Evolutionary conservation across 1,140 invertebrate genomes (phyloP).

Genomic region (Conopomorpha cramerella): DNA sequence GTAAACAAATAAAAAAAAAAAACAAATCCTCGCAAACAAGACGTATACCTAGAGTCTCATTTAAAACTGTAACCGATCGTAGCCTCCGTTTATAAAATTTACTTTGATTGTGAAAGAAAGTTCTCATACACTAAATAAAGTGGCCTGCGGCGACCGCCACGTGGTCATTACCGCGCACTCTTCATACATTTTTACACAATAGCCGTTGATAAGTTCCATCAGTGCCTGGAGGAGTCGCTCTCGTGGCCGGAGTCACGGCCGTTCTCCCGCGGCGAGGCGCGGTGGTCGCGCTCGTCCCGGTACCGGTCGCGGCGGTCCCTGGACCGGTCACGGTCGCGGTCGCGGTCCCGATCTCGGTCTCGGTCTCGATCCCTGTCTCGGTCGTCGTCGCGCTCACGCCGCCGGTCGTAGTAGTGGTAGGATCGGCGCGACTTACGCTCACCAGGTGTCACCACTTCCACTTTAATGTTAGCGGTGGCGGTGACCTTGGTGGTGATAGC

Average conservation of each 20-base stretch:
- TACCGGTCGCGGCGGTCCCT: constrained; percentile 22
- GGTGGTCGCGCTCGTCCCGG: constrained; percentile 43
- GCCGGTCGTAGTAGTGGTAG: constrained; percentile 50
- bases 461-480: constrained; percentile 93
- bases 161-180: background rate
- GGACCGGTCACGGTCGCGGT: constrained; percentile 27
- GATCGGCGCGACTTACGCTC: constrained; percentile 51
- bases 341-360: constrained; percentile 33
- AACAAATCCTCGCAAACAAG: background rate
- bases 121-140: too few relatives aligned
- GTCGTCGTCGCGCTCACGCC: constrained; percentile 38
- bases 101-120: too few relatives aligned
- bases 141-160: too few relatives aligned
- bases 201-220: constrained; percentile 4
- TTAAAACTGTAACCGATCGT: background rate
- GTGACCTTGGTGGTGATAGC: constrained; percentile 66
- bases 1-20: background rate
- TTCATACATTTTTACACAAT: background rate
- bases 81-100: background rate
- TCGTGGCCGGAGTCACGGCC: constrained; percentile 55
- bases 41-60: too few relatives aligned
- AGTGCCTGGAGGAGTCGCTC: constrained; percentile 58
- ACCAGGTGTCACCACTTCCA: constrained; percentile 87
- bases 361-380: constrained; percentile 25
- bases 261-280: constrained; percentile 50